Evolutionary conservation across 2,797 vertebrate species (phyloP).

Genomic region (Molossus alvarezi): DNA sequence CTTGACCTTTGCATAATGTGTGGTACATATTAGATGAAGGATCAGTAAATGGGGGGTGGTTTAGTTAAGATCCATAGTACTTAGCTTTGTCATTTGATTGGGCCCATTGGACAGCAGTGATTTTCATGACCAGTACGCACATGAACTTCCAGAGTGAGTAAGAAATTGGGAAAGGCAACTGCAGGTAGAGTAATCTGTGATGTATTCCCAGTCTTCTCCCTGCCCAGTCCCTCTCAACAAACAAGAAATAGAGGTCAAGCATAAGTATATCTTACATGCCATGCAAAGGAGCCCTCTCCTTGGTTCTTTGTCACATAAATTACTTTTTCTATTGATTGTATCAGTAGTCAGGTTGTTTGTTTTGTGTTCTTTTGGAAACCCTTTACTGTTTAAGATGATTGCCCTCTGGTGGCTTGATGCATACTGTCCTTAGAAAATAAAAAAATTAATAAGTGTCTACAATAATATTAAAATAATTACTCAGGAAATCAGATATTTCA

Average conservation of each 20-base stretch:
- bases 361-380: not conserved
- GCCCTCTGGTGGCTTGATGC: slow-evolving; percentile 79
- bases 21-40: not conserved
- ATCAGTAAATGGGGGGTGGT: no score
- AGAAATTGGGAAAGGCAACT: not conserved
- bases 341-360: no score
- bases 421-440: not conserved
- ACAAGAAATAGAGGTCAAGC: not conserved
- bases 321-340: not conserved
- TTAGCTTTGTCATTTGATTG: not conserved
- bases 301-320: not conserved
- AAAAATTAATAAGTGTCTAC: not conserved
- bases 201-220: not conserved
- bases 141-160: not conserved
- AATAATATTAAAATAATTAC: not conserved
- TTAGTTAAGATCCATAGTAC: not conserved
- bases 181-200: not conserved
- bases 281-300: not conserved
- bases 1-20: not conserved
- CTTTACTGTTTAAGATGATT: slow-evolving; percentile 64
- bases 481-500: slow-evolving; percentile 10
- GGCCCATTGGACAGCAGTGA: not conserved
- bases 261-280: not conserved
- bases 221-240: not conserved
- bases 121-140: not conserved